phyloP scores from a whole-genome alignment of 2,797 vertebrate genomes.

The Thamnophis elegans region DNA sequence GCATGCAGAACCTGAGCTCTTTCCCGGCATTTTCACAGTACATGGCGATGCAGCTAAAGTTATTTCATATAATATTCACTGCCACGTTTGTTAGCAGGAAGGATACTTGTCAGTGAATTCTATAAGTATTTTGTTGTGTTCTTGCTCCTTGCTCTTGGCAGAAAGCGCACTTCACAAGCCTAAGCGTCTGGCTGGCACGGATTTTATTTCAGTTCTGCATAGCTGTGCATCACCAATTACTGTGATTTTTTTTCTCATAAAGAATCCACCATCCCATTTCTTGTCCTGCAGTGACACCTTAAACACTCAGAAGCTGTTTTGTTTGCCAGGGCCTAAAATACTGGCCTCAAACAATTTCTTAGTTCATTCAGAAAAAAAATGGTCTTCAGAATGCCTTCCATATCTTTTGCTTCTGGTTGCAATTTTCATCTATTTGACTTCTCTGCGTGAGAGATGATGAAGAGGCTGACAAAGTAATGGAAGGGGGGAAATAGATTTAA shows the following conservation, averaged over 20 bases:
- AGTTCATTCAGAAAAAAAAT: background rate
- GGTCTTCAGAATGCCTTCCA: background rate
- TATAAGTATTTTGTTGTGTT: background rate
- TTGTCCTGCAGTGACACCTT: background rate
- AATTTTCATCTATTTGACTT: background rate
- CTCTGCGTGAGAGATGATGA: background rate
- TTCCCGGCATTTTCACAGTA: background rate
- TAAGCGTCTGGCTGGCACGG: background rate
- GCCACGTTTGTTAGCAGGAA: background rate
- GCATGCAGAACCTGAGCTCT: background rate
- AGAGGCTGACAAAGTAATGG: background rate
- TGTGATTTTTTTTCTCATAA: background rate
- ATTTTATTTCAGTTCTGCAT: background rate
- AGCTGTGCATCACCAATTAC: background rate
- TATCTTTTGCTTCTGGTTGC: background rate
- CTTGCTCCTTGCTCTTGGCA: background rate
- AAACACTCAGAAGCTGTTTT: background rate
- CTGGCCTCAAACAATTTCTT: background rate
- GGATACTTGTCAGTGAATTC: background rate
- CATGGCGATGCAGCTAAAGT: background rate
- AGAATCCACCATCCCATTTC: background rate
- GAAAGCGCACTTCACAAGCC: background rate
- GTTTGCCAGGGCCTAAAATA: background rate
- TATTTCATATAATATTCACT: background rate
- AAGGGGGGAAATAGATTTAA: background rate